These are phyloP conservation scores for Pseudobourletiella spinata DNA, from an alignment of 1,140 invertebrate genomes.

Conservation along the genomic window DNA sequence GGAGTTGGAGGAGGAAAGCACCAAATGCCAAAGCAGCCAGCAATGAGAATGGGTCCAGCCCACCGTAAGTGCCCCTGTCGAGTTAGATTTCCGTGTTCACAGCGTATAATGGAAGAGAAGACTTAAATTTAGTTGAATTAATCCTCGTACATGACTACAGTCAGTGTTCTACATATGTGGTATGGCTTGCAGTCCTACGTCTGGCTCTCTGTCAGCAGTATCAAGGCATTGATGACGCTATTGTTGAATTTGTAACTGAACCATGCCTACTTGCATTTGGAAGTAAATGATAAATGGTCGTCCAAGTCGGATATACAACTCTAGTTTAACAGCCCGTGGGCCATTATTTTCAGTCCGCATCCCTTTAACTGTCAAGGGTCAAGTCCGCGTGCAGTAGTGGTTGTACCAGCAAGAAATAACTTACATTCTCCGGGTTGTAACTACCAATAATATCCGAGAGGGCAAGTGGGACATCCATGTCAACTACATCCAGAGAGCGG, in stretches of 20 bases:
- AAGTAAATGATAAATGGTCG: no score
- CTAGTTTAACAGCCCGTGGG: no score
- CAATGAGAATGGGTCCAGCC: constrained; percentile 34
- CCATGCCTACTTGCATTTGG: background rate
- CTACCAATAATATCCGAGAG: constrained; percentile 29
- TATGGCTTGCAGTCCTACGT: no score
- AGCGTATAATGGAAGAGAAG: background rate
- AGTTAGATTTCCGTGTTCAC: background rate
- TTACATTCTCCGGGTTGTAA: constrained; percentile 19
- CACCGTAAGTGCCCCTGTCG: constrained; percentile 23
- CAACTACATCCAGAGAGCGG: constrained; percentile 35
- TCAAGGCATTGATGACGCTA: no score
- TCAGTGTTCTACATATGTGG: no score
- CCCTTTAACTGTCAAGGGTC: no score
- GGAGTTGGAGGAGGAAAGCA: constrained; percentile 35
- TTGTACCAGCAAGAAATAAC: background rate
- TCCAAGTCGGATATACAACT: no score
- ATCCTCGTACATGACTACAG: background rate
- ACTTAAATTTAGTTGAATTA: background rate
- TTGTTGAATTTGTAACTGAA: background rate
- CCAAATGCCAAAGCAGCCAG: constrained; percentile 35
- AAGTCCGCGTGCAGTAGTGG: background rate
- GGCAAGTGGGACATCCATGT: constrained; percentile 34
- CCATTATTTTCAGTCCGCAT: no score
- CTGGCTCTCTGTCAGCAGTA: no score